phyloP scores from a whole-genome alignment of 2,113 vertebrate species.

The Tragulus kanchil region DNA sequence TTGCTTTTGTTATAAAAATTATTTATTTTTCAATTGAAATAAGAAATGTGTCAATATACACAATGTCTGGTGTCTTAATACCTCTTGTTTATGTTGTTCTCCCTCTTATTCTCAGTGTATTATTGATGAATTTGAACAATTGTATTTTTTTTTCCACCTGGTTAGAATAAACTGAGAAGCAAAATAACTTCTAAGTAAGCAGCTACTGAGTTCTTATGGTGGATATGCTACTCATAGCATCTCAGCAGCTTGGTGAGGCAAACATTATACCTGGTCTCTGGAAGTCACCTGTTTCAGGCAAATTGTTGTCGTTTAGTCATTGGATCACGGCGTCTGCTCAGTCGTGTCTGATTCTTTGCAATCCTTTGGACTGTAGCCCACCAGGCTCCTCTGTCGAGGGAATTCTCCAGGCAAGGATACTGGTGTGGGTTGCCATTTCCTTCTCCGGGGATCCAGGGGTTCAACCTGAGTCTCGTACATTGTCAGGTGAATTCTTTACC shows the following conservation, averaged over 20 bases:
- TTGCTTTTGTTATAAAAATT: constrained; percentile 72
- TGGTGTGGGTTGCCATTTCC: not conserved
- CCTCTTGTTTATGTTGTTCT: not conserved
- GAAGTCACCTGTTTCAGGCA: not conserved
- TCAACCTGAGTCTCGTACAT: not conserved
- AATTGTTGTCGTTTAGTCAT: not conserved
- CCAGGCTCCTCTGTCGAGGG: not conserved
- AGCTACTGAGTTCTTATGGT: not conserved
- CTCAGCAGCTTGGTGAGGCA: not conserved
- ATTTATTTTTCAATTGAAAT: constrained; percentile 36
- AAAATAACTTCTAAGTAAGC: not conserved
- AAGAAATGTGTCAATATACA: constrained; percentile 31
- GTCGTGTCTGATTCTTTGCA: not conserved
- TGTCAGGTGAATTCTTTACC: not conserved
- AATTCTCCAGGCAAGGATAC: not conserved
- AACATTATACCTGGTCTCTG: not conserved
- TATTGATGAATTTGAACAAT: not conserved
- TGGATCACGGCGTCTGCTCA: not conserved
- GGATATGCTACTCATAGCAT: not conserved
- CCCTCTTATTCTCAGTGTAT: not conserved
- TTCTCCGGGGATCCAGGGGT: not conserved
- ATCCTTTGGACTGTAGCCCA: not conserved
- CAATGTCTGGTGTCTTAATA: not conserved
- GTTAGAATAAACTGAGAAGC: not conserved
- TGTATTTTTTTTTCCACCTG: not conserved